Evolutionary conservation across 2,888 invertebrate species (phyloP), one percentile per base, ranked within the genome.

Genomic region (Odontomyia ornata): DNA sequence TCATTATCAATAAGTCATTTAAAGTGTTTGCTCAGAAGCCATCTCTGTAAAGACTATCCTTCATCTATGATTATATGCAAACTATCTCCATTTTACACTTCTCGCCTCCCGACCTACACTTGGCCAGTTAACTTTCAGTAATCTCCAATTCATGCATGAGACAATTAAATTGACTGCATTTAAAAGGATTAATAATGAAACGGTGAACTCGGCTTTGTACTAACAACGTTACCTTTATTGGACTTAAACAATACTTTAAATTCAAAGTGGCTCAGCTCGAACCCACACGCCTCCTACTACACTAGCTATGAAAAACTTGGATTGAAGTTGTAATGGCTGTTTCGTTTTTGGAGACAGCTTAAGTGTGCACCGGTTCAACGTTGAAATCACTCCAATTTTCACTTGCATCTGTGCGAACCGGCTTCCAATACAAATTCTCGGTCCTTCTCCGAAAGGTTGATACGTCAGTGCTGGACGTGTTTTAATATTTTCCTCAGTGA

Each of bases 401-500:
- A 73, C 56, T 64, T 76, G 73, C 52, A 79, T 47, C 21, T 72
- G 21, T 13, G 77, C 77, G 67, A 76, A 71, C 13, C 76, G 23
- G 15, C 43, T 60, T 4, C 89, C 90, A 60, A 90, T 88, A 80
- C 90, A 90, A 80, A 87, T 89, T 79, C 89, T 85, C 0, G 89
- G 89, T 3, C 90, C 90, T 0, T 83, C 60, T n/a, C 88, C 89
- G 75, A 89, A 89, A 1, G 88, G 88, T 79, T 87, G 79, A 78
- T 87, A 88, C 2, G 84, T 82, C 77, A 83, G 84, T 28, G 84
- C 83, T 76, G 84, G 83, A 27, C 84, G 81, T 36, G 85, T 86
- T 0, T 87, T 85, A 79, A 89, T 89, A 30, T 88, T 88, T 77
- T 89, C 88, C 5, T 86, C 84, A 0, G 87, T 83, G 83, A 91